phyloP scores from a whole-genome alignment of 2,113 vertebrate genomes.

The Crotophaga sulcirostris region DNA sequence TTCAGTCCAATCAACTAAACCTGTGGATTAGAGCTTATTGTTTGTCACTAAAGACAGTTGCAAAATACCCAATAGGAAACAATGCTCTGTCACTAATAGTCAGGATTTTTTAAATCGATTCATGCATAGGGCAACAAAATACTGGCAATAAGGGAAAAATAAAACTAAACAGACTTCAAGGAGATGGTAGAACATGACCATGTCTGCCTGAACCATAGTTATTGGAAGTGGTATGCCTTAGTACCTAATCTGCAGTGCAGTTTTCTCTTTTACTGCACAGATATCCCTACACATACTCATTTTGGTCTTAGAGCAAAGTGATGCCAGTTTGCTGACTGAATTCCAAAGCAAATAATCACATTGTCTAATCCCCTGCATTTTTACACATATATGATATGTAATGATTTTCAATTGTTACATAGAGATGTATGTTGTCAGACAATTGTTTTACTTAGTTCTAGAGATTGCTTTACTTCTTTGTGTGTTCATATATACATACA shows the following conservation, averaged over 20 bases:
- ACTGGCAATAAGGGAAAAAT: neutral
- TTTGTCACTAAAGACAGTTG: neutral
- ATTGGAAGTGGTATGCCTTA: neutral
- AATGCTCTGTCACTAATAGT: neutral
- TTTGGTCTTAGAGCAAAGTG: neutral
- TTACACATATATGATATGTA: neutral
- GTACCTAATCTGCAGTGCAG: neutral
- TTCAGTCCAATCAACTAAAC: neutral
- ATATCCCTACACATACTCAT: neutral
- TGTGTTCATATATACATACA: neutral
- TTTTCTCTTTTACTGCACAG: neutral
- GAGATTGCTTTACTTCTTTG: neutral
- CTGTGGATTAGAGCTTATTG: neutral
- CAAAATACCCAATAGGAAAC: neutral
- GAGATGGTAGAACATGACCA: neutral
- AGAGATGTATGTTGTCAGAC: neutral
- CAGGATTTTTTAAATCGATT: neutral
- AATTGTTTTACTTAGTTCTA: neutral
- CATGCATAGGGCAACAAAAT: neutral
- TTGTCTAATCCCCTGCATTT: no score
- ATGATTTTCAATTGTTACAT: neutral
- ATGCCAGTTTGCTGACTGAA: neutral
- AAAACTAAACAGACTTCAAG: neutral
- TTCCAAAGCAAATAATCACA: neutral
- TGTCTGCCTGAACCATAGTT: neutral